Base-by-base conservation (phyloP, 2,113 vertebrate species). In the Alexandromys fortis region DNA sequence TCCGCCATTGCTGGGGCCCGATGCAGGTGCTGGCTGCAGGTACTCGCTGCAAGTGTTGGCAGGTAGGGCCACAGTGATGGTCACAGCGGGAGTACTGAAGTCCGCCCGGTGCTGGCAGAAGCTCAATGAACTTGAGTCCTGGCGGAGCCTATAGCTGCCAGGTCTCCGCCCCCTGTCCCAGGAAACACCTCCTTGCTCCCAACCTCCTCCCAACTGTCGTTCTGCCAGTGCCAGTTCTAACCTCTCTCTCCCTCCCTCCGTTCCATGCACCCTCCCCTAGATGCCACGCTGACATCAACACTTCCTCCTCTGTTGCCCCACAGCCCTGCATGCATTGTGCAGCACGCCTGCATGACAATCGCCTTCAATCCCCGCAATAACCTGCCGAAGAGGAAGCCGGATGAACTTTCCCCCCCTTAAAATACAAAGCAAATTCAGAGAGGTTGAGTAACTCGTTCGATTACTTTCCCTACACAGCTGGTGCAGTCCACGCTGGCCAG, bases 1-100 rank as follows among this genome's bases (percentile, higher is more conserved):
- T 99, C 99, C 76, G 99, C 98, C 99, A 99, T 99, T 28, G 95
- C 24, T n/a, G 47, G 30, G 0, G 22, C 52, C 2, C 47, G 86
- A 73, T 26, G 10, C 73, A 47, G 88, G 91, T 77, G 93, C 85
- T 0, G 35, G 47, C 1, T 24, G 26, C 47, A 52, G 86, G 72
- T 79, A 65, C 1, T 1, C 30, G 70, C 35, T 38, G 70, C 9
- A 30, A 7, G 19, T 24, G 73, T 26, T 35, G 63, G 28, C 19
- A 28, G 55, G 90, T 35, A 63, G 47, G 9, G 24, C 61, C 24
- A 49, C 68, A 26, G 82, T 33, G 82, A 38, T 6, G 65, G 26
- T 78, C 17, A 52, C 26, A 33, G 70, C 33, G 1, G 38, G n/a
- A 86, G 7, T 35, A 10, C n/a, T 14, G 26, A 26, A 16, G 0